phyloP scores from a whole-genome alignment of 92 coral and sea anemone genomes.

The Porites divaricata region DNA sequence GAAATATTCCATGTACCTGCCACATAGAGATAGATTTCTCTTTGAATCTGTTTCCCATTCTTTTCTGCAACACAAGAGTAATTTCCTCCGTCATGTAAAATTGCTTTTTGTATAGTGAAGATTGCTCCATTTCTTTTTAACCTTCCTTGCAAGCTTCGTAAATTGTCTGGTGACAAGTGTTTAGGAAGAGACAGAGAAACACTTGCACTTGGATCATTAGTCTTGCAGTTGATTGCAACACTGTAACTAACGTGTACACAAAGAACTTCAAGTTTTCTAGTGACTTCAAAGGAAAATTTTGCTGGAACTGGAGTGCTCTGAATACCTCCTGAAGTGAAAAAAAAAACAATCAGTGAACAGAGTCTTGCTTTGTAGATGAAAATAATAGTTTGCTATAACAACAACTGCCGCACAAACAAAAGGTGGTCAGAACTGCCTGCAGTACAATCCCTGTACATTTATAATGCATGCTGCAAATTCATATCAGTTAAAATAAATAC shows the following conservation, averaged over 20 bases:
- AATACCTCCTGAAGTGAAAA: conserved; percentile 4
- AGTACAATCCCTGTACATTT: no score
- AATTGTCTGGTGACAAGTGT: not conserved
- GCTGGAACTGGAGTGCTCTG: conserved; percentile 7
- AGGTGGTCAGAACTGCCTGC: no score
- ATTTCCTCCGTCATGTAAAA: conserved; percentile 5
- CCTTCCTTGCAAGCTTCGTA: not conserved
- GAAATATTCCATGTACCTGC: not conserved
- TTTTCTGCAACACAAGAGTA: conserved; percentile 27
- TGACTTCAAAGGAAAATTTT: conserved; percentile 12
- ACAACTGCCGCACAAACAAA: no score
- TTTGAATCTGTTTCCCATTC: conserved; percentile 12
- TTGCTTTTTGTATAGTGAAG: conserved; percentile 8
- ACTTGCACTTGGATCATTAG: conserved; percentile 24
- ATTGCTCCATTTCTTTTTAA: conserved; percentile 7
- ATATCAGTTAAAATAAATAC: no score
- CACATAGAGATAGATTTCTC: not conserved
- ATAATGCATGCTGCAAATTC: no score
- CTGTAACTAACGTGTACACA: not conserved
- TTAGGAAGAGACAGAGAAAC: not conserved
- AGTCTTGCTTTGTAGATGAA: no score
- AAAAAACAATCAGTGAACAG: not conserved
- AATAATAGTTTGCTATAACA: no score
- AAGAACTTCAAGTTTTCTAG: not conserved
- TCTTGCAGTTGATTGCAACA: conserved; percentile 24